Base-by-base conservation (phyloP, 2,113 vertebrate species). In the Microcebus murinus region DNA sequence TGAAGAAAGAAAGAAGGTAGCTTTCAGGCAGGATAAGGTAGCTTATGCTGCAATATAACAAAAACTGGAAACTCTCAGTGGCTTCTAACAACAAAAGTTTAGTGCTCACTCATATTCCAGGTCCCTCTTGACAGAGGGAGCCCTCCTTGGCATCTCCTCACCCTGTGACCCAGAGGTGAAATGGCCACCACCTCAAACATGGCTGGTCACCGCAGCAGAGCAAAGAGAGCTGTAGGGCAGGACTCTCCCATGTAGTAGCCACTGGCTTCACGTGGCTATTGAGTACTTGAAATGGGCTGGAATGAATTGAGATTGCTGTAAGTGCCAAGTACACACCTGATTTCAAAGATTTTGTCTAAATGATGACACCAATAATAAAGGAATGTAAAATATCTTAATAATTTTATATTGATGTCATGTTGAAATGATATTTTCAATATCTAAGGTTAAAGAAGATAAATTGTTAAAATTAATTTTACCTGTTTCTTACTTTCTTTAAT, bases 261-360 rank as follows among this genome's bases (percentile, higher is more conserved):
- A 21, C 34, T 17, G 27, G 17, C 21, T 9, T 27, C 8, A 2
- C 6, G 25, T 18, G 63, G 45, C 81, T n/a, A 2, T 1, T 42
- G 73, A 55, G 29, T 25, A 8, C 34, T 34, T 31, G 17, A 27
- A 79, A 81, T 12, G 18, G 4, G 14, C 52, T 71, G 15, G 7
- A 13, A 27, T 59, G 45, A 73, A 23, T 4, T 34, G n/a, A 76
- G 55, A 20, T 12, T 52, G n/a, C n/a, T 70, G 0, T 14, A 31
- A 67, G 34, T 29, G 4, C 50, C 17, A 79, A 20, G 52, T 13
- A 63, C 4, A 21, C 25, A 20, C 4, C 42, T 39, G 15, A 71
- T n/a, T 39, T 70, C 76, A 81, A 63, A 96, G n/a, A 36, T n/a
- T 67, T n/a, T 67, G 27, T 70, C 31, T 39, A 57, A 91, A 88